These are phyloP conservation scores for Drosophila greeni DNA, from an alignment of 2,888 invertebrate species.

Conservation along the genomic window DNA sequence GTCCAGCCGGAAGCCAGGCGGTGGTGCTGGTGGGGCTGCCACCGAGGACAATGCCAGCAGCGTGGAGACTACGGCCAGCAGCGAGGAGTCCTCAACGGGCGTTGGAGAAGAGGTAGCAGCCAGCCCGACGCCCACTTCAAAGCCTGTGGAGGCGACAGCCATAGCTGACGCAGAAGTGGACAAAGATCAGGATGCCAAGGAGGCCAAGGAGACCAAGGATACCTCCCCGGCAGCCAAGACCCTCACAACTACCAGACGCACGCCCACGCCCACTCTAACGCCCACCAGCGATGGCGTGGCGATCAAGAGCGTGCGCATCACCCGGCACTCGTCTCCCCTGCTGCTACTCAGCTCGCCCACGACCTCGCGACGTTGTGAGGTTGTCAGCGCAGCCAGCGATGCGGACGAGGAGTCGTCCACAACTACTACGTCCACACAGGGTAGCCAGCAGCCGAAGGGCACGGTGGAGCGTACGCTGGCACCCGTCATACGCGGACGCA, in stretches of 20 bases:
- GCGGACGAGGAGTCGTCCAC: constrained; percentile 10
- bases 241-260: constrained; percentile 6
- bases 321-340: constrained; percentile 71
- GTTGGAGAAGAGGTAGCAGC: constrained; percentile 9
- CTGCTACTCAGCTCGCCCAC: constrained; percentile 50
- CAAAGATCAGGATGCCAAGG: constrained; percentile 4
- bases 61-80: constrained; percentile 26
- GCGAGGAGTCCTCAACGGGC: constrained; percentile 23
- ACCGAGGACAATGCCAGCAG: constrained; percentile 26
- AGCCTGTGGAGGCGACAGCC: constrained; percentile 7
- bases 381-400: constrained; percentile 34
- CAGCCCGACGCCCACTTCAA: neutral
- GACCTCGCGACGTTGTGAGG: constrained; percentile 20
- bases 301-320: constrained; percentile 57
- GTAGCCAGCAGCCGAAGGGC: constrained; percentile 53
- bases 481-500: constrained; percentile 67
- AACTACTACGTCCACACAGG: constrained; percentile 14
- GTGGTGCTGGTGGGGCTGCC: constrained; percentile 18
- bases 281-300: constrained; percentile 10
- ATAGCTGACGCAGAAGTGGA: neutral
- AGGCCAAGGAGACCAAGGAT: constrained; percentile 4
- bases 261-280: constrained; percentile 33
- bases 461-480: constrained; percentile 44
- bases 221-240: constrained; percentile 13
- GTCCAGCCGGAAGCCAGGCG: constrained; percentile 59